These are phyloP conservation scores for Melanotaenia maccullochi DNA, from an alignment of 2,797 vertebrate species.

Conservation along the genomic window DNA sequence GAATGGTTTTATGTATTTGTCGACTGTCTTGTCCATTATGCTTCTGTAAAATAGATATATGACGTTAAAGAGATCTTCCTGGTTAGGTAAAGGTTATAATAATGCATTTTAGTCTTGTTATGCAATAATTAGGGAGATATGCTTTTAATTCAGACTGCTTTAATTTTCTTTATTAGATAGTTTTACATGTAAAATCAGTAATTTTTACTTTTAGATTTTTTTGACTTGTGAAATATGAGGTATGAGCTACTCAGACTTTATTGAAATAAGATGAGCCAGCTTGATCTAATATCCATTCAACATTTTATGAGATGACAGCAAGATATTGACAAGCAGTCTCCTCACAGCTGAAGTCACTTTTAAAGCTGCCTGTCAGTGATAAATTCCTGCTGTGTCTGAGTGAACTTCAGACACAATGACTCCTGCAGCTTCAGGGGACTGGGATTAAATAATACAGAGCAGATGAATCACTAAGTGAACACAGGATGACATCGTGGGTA, in stretches of 20 bases:
- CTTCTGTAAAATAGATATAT: too few species aligned
- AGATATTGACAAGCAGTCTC: not conserved
- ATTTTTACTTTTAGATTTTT: not conserved
- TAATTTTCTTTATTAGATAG: too few species aligned
- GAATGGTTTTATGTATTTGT: too few species aligned
- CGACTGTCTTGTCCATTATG: too few species aligned
- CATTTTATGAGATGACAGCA: not conserved
- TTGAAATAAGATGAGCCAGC: not conserved
- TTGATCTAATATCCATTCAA: not conserved
- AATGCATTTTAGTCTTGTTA: too few species aligned
- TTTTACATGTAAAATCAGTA: too few species aligned
- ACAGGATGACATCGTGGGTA: constrained; percentile 21
- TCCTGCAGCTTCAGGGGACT: constrained; percentile 11
- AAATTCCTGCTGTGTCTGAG: constrained; percentile 5
- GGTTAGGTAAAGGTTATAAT: too few species aligned
- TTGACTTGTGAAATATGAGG: not conserved
- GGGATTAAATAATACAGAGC: constrained; percentile 30
- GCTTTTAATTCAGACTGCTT: too few species aligned
- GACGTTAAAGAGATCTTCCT: too few species aligned
- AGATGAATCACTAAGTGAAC: constrained; percentile 48
- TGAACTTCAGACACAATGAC: constrained; percentile 14
- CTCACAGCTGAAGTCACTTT: not conserved
- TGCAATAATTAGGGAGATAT: too few species aligned
- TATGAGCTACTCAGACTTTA: not conserved
- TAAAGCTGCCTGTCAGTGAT: constrained; percentile 1